A percentile compares a stretch with the other conserved stretches of the same genome.
These are phyloP conservation scores for Melanocharis versteri DNA, from an alignment of 2,113 vertebrate species.

Conservation along the genomic window DNA sequence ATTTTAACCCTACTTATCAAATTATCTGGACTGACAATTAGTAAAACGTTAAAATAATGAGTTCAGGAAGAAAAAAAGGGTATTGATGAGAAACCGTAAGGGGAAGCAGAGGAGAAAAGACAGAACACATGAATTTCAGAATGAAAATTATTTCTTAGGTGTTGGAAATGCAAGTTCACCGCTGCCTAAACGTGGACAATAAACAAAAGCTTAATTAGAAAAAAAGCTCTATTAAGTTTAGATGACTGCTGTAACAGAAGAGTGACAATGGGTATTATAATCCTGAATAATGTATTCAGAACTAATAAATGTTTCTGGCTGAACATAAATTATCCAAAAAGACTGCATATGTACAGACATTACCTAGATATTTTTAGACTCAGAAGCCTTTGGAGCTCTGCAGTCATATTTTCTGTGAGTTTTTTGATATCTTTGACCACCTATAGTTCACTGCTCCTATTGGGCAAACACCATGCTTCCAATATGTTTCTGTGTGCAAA, in stretches of 20 bases:
- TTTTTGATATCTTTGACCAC: neutral
- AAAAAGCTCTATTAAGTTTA: neutral
- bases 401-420: neutral
- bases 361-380: neutral
- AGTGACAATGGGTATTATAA: neutral
- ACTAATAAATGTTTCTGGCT: neutral
- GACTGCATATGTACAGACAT: neutral
- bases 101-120: neutral
- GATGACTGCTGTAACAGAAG: neutral
- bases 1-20: conserved; percentile 4
- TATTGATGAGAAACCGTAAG: neutral
- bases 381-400: neutral
- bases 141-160: neutral
- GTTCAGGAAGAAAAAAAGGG: neutral
- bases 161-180: neutral
- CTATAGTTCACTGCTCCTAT: neutral
- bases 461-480: neutral
- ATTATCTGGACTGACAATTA: neutral
- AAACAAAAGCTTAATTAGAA: neutral
- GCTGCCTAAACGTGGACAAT: neutral
- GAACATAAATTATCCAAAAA: neutral
- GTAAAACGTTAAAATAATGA: neutral
- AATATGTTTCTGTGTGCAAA: neutral
- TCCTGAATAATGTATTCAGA: neutral
- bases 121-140: neutral